A percentile compares a stretch with the other conserved stretches of the same genome.
These are phyloP conservation scores for Dorcus hopei DNA, from an alignment of 2,888 invertebrate genomes.

Conservation along the genomic window DNA sequence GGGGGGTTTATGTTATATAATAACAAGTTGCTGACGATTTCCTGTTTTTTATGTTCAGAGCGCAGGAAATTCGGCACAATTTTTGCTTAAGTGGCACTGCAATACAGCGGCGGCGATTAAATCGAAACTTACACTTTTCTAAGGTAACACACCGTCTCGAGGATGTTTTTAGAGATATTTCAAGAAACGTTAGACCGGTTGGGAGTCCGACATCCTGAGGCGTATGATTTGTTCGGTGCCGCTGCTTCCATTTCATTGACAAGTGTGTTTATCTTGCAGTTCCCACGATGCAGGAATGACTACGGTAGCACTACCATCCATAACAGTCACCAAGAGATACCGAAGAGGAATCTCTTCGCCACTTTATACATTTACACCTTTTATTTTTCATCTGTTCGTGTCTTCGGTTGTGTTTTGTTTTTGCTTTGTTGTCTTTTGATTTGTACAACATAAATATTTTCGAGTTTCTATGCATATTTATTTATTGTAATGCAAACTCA, in stretches of 20 bases:
- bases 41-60: no score
- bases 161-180: neutral
- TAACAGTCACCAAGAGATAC: conserved; percentile 33
- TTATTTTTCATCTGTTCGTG: conserved; percentile 9
- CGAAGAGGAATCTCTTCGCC: conserved; percentile 27
- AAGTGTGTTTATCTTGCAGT: conserved; percentile 36
- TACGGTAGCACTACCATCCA: conserved; percentile 33
- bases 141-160: no score
- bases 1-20: no score
- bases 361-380: conserved; percentile 26
- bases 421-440: neutral
- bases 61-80: no score
- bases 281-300: conserved; percentile 35
- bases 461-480: no score
- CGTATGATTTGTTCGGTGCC: conserved; percentile 29
- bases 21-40: no score
- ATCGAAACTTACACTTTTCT: no score
- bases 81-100: no score
- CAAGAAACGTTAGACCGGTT: conserved; percentile 20
- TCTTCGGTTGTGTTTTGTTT: conserved; percentile 8
- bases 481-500: no score
- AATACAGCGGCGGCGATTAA: no score
- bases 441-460: no score
- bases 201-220: conserved; percentile 8
- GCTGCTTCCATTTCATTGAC: conserved; percentile 31